phyloP scores from a whole-genome alignment of 2,888 invertebrate species.

The Xestia c-nigrum region DNA sequence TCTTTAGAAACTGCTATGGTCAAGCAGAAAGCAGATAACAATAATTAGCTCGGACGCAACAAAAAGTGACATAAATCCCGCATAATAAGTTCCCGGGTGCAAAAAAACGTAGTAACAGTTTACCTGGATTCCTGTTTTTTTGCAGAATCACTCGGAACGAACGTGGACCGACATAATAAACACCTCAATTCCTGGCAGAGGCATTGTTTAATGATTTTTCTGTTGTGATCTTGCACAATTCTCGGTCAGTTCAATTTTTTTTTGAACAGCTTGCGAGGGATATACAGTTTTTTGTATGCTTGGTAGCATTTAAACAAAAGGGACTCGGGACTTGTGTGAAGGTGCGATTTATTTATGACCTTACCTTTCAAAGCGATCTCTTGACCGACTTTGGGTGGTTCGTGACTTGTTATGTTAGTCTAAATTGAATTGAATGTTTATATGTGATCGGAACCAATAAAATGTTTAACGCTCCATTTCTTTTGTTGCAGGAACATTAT shows the following conservation, averaged over 20 bases:
- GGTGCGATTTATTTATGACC: conserved; percentile 90
- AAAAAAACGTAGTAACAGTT: conserved; percentile 84
- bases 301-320: conserved; percentile 90
- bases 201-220: conserved; percentile 90
- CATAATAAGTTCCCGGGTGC: conserved; percentile 87
- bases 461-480: conserved; percentile 76
- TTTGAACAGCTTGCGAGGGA: conserved; percentile 82
- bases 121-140: conserved; percentile 87
- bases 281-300: conserved; percentile 86
- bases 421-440: conserved; percentile 72
- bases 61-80: conserved; percentile 91
- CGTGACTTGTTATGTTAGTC: conserved; percentile 74
- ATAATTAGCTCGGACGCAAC: conserved; percentile 89
- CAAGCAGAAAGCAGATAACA: conserved; percentile 89
- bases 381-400: conserved; percentile 86
- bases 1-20: conserved; percentile 86
- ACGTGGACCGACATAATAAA: conserved; percentile 88
- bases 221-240: conserved; percentile 90
- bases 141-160: conserved; percentile 83
- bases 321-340: conserved; percentile 83
- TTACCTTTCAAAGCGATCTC: conserved; percentile 82
- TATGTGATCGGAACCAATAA: conserved; percentile 74
- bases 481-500: conserved; percentile 89
- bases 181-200: conserved; percentile 90
- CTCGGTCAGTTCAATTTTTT: conserved; percentile 81